Percentiles rank a stretch among this genome's conserved stretches.
phyloP scores from a whole-genome alignment of 2,888 invertebrate genomes.

The Harmothoe impar region DNA sequence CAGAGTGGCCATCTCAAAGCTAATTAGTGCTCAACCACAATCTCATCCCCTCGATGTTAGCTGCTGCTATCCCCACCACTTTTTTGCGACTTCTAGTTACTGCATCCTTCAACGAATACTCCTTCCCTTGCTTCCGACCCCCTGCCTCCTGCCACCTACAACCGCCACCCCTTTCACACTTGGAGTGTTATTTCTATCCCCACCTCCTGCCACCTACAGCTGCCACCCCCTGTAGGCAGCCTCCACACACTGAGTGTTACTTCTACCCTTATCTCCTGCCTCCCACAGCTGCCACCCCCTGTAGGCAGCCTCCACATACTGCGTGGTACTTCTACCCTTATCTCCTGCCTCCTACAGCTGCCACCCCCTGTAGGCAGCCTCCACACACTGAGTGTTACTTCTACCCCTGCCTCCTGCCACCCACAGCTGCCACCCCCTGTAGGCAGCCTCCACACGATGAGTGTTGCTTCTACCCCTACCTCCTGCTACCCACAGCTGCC shows the following conservation, averaged over 20 bases:
- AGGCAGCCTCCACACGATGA: neutral
- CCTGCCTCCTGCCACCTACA: neutral
- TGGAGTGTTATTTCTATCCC: neutral
- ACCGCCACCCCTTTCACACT: too few species aligned
- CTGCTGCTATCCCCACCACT: neutral
- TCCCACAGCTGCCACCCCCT: neutral
- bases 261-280: neutral
- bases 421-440: neutral
- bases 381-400: neutral
- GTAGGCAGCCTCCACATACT: too few species aligned
- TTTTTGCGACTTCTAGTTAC: neutral
- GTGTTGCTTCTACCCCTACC: neutral
- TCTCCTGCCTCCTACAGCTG: neutral
- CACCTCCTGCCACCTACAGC: neutral
- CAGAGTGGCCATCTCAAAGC: too few species aligned
- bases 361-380: too few species aligned
- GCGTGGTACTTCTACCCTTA: neutral
- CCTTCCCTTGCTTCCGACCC: too few species aligned
- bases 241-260: neutral
- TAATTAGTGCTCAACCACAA: neutral
- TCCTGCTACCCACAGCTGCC: neutral
- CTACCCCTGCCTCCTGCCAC: neutral
- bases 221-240: neutral
- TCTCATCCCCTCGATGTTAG: neutral
- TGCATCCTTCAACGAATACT: too few species aligned